Conservation (phyloP, 2,113 vertebrate genomes). For the Stercorarius parasiticus region DNA sequence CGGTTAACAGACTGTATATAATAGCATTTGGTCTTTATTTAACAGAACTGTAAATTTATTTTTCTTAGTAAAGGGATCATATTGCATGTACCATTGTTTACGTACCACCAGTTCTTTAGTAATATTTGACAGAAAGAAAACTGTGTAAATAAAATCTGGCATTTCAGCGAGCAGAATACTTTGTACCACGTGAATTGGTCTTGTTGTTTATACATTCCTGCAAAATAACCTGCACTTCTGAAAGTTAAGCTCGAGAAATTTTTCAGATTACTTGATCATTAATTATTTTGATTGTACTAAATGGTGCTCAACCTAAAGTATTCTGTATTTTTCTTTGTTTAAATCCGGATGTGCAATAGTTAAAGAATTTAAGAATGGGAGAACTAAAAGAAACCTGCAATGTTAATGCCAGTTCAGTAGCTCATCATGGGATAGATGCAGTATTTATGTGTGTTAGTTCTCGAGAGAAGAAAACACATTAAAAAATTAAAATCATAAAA, state of each 20-base stretch:
- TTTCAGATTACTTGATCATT: not conserved
- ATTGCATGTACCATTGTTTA: slow-evolving; percentile 52
- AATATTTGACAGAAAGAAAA: slow-evolving; percentile 23
- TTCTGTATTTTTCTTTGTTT: not conserved
- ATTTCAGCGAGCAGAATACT: slow-evolving; percentile 21
- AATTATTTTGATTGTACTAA: not conserved
- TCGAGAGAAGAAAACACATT: not conserved
- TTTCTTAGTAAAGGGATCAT: slow-evolving; percentile 40
- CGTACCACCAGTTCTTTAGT: slow-evolving; percentile 19
- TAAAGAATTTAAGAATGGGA: not conserved
- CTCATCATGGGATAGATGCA: not conserved
- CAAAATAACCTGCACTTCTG: slow-evolving; percentile 13
- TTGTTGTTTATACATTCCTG: slow-evolving; percentile 30
- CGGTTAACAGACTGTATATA: slow-evolving; percentile 56
- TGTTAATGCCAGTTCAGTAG: not conserved
- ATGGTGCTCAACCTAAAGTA: not conserved
- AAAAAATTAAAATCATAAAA: slow-evolving; percentile 2
- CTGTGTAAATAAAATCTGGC: slow-evolving; percentile 60
- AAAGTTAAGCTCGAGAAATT: slow-evolving; percentile 22
- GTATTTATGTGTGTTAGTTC: slow-evolving; percentile 43
- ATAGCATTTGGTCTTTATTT: slow-evolving; percentile 42
- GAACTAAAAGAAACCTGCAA: not conserved
- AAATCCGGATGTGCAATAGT: not conserved
- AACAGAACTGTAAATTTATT: slow-evolving; percentile 48
- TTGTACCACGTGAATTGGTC: slow-evolving; percentile 25